These are phyloP conservation scores for Calephelis perditalis DNA, from an alignment of 2,888 invertebrate genomes.

Conservation along the genomic window DNA sequence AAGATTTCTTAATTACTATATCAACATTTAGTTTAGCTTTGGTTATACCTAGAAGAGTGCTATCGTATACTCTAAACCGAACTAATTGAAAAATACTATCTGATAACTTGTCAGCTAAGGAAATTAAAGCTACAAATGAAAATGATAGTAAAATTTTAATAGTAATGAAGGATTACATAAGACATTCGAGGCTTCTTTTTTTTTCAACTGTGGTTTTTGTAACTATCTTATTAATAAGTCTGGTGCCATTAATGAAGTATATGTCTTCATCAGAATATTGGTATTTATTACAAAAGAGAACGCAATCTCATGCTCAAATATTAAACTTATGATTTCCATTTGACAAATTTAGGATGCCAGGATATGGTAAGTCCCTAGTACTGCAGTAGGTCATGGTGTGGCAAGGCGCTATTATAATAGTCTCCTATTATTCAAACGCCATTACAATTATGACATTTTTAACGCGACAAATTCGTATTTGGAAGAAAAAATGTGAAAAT, in stretches of 20 bases:
- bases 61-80: slow-evolving; percentile 37
- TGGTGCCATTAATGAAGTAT: slow-evolving; percentile 44
- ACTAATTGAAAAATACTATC: slow-evolving; percentile 35
- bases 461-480: slow-evolving; percentile 50
- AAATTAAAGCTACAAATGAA: slow-evolving; percentile 35
- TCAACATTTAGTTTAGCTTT: slow-evolving; percentile 41
- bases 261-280: slow-evolving; percentile 37
- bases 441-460: slow-evolving; percentile 52
- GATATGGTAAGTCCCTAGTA: slow-evolving; percentile 39
- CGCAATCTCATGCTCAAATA: slow-evolving; percentile 48
- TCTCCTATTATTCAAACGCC: slow-evolving; percentile 46
- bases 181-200: slow-evolving; percentile 42
- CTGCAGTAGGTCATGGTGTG: slow-evolving; percentile 42
- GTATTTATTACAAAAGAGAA: slow-evolving; percentile 37
- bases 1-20: slow-evolving; percentile 37
- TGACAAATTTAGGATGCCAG: slow-evolving; percentile 46
- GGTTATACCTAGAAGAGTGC: slow-evolving; percentile 39
- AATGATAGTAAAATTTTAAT: slow-evolving; percentile 30
- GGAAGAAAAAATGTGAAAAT: slow-evolving; percentile 39
- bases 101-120: slow-evolving; percentile 39
- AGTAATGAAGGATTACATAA: slow-evolving; percentile 41
- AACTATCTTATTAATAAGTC: slow-evolving; percentile 39
- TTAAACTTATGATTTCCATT: slow-evolving; percentile 58
- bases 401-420: slow-evolving; percentile 44
- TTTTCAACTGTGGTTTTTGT: slow-evolving; percentile 44